Evolutionary conservation across 2,797 vertebrate genomes (phyloP), one percentile per base, ranked within the genome.

Genomic region (Manis javanica): DNA sequence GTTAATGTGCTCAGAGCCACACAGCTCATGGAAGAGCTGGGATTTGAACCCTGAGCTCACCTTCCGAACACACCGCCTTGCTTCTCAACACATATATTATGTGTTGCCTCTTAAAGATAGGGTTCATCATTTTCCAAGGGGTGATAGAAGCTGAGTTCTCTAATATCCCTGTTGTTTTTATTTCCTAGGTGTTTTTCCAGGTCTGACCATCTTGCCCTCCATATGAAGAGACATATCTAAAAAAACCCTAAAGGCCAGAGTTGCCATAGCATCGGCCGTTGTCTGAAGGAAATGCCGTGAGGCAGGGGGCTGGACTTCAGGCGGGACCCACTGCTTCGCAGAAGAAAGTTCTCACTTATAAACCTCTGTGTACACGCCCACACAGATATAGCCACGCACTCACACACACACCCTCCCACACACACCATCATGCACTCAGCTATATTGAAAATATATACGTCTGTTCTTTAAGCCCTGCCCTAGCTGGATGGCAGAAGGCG

Each of bases 151-250:
- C 11, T n/a, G 46, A 46, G 13, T 69, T 74, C n/a, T 42, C 91
- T 97, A 42, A 98, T 69, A 37, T 66, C 34, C 34, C 51, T n/a
- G 0, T 98, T 96, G 95, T 98, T 97, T 98, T 95, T 98, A 26
- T 97, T 94, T 98, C 96, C 97, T 98, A 99, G 99, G 99, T 99
- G 99, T 99, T 99, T 99, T 98, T 99, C 99, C 93, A 99, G 99
- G 98, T 99, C 99, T 86, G 99, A 99, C 98, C 99, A 99, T 98
- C 99, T 99, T 96, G 99, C 99, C 81, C 99, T 99, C 97, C 99
- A 99, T 98, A 99, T 99, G 99, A 99, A 99, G 98, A 99, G 99
- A 98, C 99, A 99, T 98, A 99, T 99, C 98, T 99, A 98, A 99
- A 68, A 46, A 12, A 96, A 91, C 85, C 86, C 78, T 51, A 83